Base-by-base conservation (phyloP, 2,888 invertebrate genomes). In the Melanargia galathea region DNA sequence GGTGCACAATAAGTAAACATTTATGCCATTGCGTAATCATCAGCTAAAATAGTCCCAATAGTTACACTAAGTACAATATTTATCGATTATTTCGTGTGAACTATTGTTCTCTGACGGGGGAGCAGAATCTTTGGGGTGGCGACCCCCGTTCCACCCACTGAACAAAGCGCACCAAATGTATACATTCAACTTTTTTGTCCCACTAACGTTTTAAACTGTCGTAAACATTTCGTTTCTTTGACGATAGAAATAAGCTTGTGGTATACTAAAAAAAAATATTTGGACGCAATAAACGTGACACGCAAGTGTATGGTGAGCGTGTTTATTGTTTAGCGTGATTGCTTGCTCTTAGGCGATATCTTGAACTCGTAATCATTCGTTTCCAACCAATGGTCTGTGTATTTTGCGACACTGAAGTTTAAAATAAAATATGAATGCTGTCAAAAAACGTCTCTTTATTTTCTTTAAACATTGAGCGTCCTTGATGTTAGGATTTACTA, bases 81-180 rank as follows among this genome's bases (percentile, higher is more conserved):
- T 88, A 90, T 90, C 80, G 90, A 90, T 90, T 89, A 80, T 80
- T 82, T 78, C 76, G 79, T 86, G 84, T 84, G 86, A 86, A 86
- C 88, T 90, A 88, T 90, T 89, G 87, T 90, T 76, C 76, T 68
- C 72, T 77, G 79, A 78, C 78, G 82, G 85, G 85, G 82, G 78
- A 74, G 78, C 84, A 88, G 85, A 87, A 83, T 87, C 88, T 79
- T 79, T 82, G 79, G 90, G 89, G 78, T 73, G 87, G 83, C 79
- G 72, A 66, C 77, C 70, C 66, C 66, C 48, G 38, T 40, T 51
- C 65, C 60, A 59, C 66, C 63, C 68, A 48, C 62, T 49, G 62
- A 60, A 60, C 57, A 48, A 58, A 68, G 63, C 59, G 18, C 56
- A 65, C 56, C 58, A 62, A 66, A 66, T 45, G 66, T 55, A 66